Base-by-base conservation (phyloP, 2,113 vertebrate species). In the Speoplatyrhinus poulsoni region DNA sequence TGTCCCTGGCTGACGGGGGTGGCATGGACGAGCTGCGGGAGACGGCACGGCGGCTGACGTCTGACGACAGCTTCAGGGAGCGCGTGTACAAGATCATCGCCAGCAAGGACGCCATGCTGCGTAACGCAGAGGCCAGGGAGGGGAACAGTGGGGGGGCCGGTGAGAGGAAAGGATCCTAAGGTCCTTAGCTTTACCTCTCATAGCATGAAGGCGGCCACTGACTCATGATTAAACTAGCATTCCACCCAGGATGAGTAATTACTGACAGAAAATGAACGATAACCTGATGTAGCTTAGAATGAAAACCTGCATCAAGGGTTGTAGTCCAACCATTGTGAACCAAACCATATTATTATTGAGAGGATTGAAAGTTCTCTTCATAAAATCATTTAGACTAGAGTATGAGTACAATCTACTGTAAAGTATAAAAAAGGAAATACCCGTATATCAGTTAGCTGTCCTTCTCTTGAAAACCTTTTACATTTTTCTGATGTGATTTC, bases 31-130 rank as follows among this genome's bases (percentile, higher is more conserved):
- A 96, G 56, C 90, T 97, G 79, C 93, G 93, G 80, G 95, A 96
- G 62, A 91, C 94, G 17, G 95, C 97, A n/a, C 93, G 88, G 47
- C 90, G 87, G 17, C 88, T 97, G 69, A 97, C 93, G 73, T 85
- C 90, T 3, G 95, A 98, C 89, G 95, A 94, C 84, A 91, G 82
- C 82, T 96, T 98, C 88, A 93, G 96, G 50, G 89, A 97, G 75
- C 94, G 92, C 11, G 89, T 96, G 68, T 95, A 93, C 81, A 90
- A 96, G 75, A 95, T 96, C 85, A 95, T 98, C 80, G 82, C 90
- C 0, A 92, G 89, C 47, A 94, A 95, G 19, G 93, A 93, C 41
- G 77, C 84, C 12, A 26, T 79, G 83, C 26, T 26, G 26, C 72
- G 72, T 58, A 0, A 41, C 65, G 7, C 36, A 0, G 89, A 90